Evolutionary conservation across 2,797 vertebrate species (phyloP).

Genomic region (Poeciliopsis turneri): DNA sequence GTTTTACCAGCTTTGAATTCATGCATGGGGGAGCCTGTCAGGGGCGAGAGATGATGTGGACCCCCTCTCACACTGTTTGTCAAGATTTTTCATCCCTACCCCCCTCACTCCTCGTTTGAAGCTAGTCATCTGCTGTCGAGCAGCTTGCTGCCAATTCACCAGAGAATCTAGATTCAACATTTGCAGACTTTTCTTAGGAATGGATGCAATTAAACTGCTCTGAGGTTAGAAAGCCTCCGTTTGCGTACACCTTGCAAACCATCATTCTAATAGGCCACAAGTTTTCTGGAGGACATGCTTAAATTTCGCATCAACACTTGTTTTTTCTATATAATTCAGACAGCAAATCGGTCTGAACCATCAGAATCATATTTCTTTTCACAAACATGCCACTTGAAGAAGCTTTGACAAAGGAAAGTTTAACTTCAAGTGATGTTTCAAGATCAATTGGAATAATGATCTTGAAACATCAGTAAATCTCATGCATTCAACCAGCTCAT

Average conservation of each 20-base stretch:
- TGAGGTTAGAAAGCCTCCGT: constrained; percentile 76
- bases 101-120: constrained; percentile 74
- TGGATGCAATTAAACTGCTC: constrained; percentile 83
- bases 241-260: constrained; percentile 76
- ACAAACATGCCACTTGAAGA: constrained; percentile 38
- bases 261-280: constrained; percentile 82
- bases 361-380: constrained; percentile 39
- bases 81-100: constrained; percentile 78
- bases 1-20: constrained; percentile 82
- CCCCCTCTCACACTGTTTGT: constrained; percentile 81
- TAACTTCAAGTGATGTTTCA: constrained; percentile 61
- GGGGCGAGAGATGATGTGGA: constrained; percentile 80
- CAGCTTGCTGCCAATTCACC: constrained; percentile 79
- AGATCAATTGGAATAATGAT: constrained; percentile 66
- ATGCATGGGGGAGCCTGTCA: constrained; percentile 83
- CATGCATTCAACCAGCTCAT: constrained; percentile 25
- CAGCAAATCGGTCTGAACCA: constrained; percentile 60
- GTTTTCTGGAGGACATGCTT: constrained; percentile 67
- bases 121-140: constrained; percentile 79
- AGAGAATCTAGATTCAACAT: constrained; percentile 78
- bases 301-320: constrained; percentile 73
- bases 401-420: constrained; percentile 23
- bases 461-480: constrained; percentile 53
- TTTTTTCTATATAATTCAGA: constrained; percentile 65
- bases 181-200: constrained; percentile 77